A percentile compares a stretch with the other conserved stretches of the same genome.
Evolutionary conservation across 2,888 invertebrate species (phyloP).

Genomic region (Phyto melanocephala): DNA sequence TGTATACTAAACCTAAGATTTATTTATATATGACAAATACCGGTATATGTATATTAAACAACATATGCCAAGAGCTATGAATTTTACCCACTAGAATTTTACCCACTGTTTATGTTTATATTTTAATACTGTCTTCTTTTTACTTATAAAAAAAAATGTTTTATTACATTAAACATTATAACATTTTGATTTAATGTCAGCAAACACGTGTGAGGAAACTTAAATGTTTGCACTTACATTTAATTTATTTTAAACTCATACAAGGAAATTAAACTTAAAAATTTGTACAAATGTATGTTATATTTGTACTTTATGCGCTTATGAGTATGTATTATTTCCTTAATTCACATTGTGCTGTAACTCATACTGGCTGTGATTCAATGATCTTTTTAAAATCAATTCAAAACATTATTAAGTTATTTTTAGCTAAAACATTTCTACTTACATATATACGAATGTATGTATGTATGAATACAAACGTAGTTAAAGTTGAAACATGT

Average conservation of each 20-base stretch:
- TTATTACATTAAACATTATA: no score
- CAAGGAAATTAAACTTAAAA: constrained; percentile 18
- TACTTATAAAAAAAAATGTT: no score
- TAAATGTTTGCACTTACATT: background rate
- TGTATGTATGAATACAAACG: background rate
- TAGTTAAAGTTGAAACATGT: constrained; percentile 5
- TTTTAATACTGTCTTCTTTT: no score
- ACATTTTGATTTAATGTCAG: no score
- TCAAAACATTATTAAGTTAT: background rate
- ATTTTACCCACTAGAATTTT: no score
- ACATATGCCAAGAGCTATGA: no score
- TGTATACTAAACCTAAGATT: no score
- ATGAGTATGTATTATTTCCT: background rate
- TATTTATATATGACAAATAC: no score
- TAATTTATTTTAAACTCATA: constrained; percentile 10
- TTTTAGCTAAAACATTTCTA: background rate
- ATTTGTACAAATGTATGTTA: no score
- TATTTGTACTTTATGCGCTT: no score
- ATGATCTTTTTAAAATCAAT: constrained; percentile 28
- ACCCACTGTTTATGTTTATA: no score
- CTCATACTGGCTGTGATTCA: constrained; percentile 37
- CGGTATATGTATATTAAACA: no score
- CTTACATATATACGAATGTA: background rate
- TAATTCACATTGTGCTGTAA: constrained; percentile 1
- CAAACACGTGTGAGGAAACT: constrained; percentile 17